Percentiles rank a stretch among this genome's conserved stretches.
Conservation (phyloP, 2,113 vertebrate genomes). For the Sceloporus tristichus region DNA sequence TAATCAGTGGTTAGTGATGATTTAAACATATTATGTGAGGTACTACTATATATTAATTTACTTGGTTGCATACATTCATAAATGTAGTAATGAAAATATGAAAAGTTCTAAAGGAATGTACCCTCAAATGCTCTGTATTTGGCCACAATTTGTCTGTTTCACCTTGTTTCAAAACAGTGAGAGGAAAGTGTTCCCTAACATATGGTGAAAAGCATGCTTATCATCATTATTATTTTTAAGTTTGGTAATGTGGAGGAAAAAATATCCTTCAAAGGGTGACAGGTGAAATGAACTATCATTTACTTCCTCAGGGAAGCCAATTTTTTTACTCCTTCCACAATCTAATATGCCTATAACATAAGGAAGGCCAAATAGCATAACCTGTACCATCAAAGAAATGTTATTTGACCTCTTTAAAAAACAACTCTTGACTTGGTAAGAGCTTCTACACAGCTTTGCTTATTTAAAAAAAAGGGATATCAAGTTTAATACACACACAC, state of each 20-base stretch:
- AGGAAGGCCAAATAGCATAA: not conserved
- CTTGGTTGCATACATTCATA: not conserved
- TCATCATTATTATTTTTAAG: no score
- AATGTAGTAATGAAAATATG: not conserved
- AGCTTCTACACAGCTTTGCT: no score
- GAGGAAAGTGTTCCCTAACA: not conserved
- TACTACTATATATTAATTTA: not conserved
- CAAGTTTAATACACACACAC: no score
- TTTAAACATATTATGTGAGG: not conserved
- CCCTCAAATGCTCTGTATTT: not conserved
- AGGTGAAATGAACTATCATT: not conserved
- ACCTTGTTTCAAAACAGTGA: not conserved
- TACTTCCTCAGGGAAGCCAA: not conserved
- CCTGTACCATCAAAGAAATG: not conserved
- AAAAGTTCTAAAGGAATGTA: not conserved
- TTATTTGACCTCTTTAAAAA: no score
- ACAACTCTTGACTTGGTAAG: not conserved
- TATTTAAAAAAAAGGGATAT: no score
- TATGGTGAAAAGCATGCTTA: not conserved
- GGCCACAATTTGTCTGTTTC: not conserved
- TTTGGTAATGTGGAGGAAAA: no score
- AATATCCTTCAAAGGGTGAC: not conserved
- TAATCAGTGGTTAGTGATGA: not conserved
- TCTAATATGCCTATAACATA: not conserved
- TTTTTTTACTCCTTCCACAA: not conserved